phyloP scores from a whole-genome alignment of 2,113 vertebrate genomes.

The Xenopus borealis region DNA sequence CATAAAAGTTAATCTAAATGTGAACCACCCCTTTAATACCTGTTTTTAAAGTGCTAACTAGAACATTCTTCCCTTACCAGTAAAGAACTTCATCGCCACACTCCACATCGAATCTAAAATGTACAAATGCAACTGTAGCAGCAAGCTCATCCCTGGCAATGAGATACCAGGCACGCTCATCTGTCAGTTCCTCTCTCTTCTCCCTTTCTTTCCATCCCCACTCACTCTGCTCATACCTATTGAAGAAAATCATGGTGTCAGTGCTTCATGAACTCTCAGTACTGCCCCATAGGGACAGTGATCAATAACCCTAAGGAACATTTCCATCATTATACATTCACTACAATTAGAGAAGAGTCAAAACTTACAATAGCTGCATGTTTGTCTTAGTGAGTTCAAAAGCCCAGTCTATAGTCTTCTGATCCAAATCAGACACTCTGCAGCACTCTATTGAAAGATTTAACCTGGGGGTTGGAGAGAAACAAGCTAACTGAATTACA shows the following conservation, averaged over 20 bases:
- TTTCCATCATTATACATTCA: too few species aligned
- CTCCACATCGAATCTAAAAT: conserved; percentile 91
- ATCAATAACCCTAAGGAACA: too few species aligned
- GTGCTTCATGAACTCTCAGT: too few species aligned
- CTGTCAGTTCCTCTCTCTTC: conserved; percentile 87
- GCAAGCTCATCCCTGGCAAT: conserved; percentile 74
- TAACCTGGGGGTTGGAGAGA: conserved; percentile 60
- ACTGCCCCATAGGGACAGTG: too few species aligned
- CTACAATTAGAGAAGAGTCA: too few species aligned
- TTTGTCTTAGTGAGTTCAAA: conserved; percentile 91
- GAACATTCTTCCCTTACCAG: conserved; percentile 65
- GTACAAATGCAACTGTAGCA: conserved; percentile 81
- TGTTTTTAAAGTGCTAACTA: too few species aligned
- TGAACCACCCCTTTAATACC: too few species aligned
- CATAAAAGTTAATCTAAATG: too few species aligned
- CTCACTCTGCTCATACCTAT: conserved; percentile 87
- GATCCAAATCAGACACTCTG: conserved; percentile 75
- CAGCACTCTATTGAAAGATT: conserved; percentile 88
- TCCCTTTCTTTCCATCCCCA: conserved; percentile 94
- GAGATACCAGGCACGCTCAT: conserved; percentile 89
- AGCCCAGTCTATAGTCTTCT: conserved; percentile 85
- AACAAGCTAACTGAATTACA: not conserved
- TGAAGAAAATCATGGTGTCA: not conserved
- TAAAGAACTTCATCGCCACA: conserved; percentile 90
- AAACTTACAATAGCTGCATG: conserved; percentile 90